These are phyloP conservation scores for Neodiprion pinetum DNA, from an alignment of 1,140 invertebrate species.

Conservation along the genomic window DNA sequence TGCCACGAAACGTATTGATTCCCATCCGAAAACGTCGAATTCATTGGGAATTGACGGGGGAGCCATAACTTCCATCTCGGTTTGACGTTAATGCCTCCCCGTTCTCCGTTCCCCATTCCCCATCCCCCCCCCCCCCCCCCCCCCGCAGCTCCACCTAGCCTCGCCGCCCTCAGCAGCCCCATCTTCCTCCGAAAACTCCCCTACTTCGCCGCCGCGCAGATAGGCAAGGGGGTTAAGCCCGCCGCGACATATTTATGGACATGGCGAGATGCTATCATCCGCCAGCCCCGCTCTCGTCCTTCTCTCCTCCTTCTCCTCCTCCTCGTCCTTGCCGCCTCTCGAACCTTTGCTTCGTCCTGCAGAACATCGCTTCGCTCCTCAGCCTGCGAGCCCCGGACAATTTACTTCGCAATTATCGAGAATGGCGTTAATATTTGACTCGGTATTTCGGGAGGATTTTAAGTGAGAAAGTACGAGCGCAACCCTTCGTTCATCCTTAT, in stretches of 20 bases:
- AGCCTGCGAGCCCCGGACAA: slow-evolving; percentile 49
- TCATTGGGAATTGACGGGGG: slow-evolving; percentile 64
- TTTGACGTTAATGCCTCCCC: slow-evolving; percentile 63
- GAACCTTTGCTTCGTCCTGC: slow-evolving; percentile 10
- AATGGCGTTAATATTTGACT: slow-evolving; percentile 62
- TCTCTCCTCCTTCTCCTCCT: slow-evolving; percentile 31
- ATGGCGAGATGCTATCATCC: slow-evolving; percentile 61
- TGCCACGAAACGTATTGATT: slow-evolving; percentile 56
- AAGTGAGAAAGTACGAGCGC: too few species aligned
- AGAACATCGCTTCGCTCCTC: neutral
- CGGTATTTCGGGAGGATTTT: slow-evolving; percentile 14
- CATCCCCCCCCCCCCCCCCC: neutral
- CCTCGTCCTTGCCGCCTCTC: slow-evolving; percentile 20
- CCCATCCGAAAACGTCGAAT: slow-evolving; percentile 60
- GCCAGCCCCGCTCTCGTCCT: slow-evolving; percentile 36
- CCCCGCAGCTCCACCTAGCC: neutral
- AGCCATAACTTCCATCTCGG: slow-evolving; percentile 62
- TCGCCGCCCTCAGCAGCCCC: neutral
- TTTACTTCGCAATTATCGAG: slow-evolving; percentile 62
- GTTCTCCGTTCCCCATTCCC: slow-evolving; percentile 11
- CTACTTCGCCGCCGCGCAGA: slow-evolving; percentile 24
- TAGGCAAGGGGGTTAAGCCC: slow-evolving; percentile 59
- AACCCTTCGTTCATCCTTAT: too few species aligned
- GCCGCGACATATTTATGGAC: slow-evolving; percentile 63
- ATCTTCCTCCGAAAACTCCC: neutral